Conservation (phyloP, 2,113 vertebrate genomes). For the Chamaea fasciata region DNA sequence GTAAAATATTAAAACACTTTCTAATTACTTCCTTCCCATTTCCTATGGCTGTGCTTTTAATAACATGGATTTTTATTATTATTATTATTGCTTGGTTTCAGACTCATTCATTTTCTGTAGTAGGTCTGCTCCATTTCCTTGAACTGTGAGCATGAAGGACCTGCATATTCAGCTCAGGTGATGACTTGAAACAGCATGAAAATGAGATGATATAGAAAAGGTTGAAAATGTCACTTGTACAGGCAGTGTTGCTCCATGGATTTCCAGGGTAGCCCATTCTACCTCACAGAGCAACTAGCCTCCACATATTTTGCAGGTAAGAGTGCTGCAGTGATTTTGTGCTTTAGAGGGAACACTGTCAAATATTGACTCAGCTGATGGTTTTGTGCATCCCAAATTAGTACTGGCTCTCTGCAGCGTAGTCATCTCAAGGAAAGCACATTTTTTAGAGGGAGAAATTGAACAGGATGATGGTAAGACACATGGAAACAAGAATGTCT, state of each 20-base stretch:
- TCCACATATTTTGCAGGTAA: background rate
- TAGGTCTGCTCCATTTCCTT: constrained; percentile 53
- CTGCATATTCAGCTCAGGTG: background rate
- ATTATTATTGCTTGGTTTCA: constrained; percentile 42
- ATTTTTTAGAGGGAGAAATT: background rate
- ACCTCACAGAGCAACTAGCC: background rate
- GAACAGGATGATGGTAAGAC: background rate
- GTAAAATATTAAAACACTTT: constrained; percentile 56
- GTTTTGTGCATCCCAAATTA: background rate
- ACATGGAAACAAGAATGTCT: background rate
- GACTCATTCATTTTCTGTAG: constrained; percentile 51
- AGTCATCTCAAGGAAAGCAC: background rate
- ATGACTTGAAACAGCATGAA: background rate
- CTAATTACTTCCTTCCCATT: constrained; percentile 65
- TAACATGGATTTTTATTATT: constrained; percentile 41
- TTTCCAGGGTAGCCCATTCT: background rate
- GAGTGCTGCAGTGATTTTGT: background rate
- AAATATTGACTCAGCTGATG: background rate
- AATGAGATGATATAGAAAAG: background rate
- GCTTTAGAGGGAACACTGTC: background rate
- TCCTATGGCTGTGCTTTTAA: constrained; percentile 57
- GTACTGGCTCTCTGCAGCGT: accelerated
- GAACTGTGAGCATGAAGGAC: background rate
- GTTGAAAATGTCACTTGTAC: background rate
- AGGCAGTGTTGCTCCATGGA: background rate